A percentile compares a stretch with the other conserved stretches of the same genome.
Evolutionary conservation across 2,797 vertebrate species (phyloP).

Genomic region (Rhadinocentrus ornatus): DNA sequence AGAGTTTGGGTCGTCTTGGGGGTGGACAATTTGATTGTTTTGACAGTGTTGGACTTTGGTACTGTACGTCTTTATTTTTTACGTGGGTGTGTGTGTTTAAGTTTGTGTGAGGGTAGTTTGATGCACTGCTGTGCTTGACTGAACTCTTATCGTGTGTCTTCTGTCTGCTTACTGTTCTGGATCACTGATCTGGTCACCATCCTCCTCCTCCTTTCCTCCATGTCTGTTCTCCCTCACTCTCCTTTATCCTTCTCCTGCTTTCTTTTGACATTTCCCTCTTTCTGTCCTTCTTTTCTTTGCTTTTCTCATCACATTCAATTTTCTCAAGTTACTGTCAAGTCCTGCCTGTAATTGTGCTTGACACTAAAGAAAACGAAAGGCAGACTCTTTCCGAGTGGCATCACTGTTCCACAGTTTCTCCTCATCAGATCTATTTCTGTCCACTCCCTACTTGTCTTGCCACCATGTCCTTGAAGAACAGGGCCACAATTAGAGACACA

Average conservation of each 20-base stretch:
- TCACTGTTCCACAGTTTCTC: conserved; percentile 50
- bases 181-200: conserved; percentile 68
- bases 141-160: conserved; percentile 74
- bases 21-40: conserved; percentile 2
- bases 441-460: conserved; percentile 56
- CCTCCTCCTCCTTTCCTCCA: conserved; percentile 16
- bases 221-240: conserved; percentile 19
- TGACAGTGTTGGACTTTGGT: conserved; percentile 26
- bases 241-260: conserved; percentile 25
- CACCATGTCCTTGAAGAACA: conserved; percentile 76
- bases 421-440: conserved; percentile 68
- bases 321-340: conserved; percentile 25
- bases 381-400: conserved; percentile 40
- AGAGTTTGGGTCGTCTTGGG: conserved; percentile 9
- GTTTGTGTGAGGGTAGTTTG: conserved; percentile 30
- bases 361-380: conserved; percentile 50
- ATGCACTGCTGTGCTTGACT: conserved; percentile 65
- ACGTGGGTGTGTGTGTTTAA: conserved; percentile 23
- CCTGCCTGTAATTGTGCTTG: conserved; percentile 49
- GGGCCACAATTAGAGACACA: conserved; percentile 74
- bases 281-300: conserved; percentile 23
- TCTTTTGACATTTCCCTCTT: conserved; percentile 36
- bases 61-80: conserved; percentile 28
- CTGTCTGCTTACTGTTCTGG: conserved; percentile 79
- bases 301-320: conserved; percentile 31